Evolutionary conservation across 2,113 vertebrate genomes (phyloP), one percentile per base, ranked within the genome.

Genomic region (Pelmatolapia mariae): DNA sequence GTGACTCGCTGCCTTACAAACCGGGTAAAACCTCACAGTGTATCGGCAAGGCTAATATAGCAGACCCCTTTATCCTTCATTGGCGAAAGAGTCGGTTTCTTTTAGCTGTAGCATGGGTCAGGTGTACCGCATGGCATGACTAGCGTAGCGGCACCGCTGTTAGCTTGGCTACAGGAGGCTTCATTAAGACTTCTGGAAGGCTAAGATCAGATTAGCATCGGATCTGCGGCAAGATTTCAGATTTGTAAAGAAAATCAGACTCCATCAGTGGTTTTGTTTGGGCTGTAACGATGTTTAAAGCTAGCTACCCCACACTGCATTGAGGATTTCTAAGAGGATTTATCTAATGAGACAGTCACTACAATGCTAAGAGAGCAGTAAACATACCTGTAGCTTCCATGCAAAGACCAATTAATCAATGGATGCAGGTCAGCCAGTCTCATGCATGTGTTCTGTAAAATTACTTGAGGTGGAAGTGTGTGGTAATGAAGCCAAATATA

Each of bases 71-170:
- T 26, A 10, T 0, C 2, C 7, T 6, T 6, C 5, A 4, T 53
- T 83, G 12, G 7, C 5, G 9, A 15, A 7, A 38, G 79, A 54
- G 33, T 10, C 8, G 4, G 13, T n/a, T 53, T 43, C 54, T 50
- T 79, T 76, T 66, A 7, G 59, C 18, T 2, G 1, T 26, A 15
- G 50, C 76, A 22, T 36, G 57, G 24, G 40, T 91, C 73, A 71
- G 86, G 40, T 84, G 81, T 85, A 93, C 94, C 94, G 93, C 95
- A 90, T 95, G 95, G 94, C 68, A 89, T 7, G 16, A 84, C 71
- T 12, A 82, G 22, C 59, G 80, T 82, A 56, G 54, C 11, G 83
- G 33, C 50, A 81, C 61, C 86, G 56, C 8, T 54, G 88, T 88
- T 94, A 93, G 95, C 92, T 8, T 26, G 11, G 59, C 43, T 90